phyloP scores from a whole-genome alignment of 2,797 vertebrate species.

The Muscicapa striata region DNA sequence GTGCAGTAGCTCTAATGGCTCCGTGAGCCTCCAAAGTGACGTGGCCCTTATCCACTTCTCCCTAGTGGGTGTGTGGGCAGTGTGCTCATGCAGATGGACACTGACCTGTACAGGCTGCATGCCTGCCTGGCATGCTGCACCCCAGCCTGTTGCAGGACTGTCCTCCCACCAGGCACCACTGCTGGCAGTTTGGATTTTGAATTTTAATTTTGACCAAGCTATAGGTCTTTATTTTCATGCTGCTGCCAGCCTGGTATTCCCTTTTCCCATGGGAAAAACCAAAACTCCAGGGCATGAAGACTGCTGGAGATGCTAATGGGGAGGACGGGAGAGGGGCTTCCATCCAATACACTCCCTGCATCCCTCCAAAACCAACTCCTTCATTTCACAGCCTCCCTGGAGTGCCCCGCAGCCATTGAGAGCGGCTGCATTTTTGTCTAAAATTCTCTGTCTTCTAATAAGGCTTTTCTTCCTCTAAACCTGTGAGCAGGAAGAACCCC shows the following conservation, averaged over 20 bases:
- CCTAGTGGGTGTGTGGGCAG: neutral
- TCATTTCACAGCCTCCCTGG: neutral
- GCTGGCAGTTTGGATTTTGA: neutral
- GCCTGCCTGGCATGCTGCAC: accelerated
- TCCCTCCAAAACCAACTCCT: neutral
- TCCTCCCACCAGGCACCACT: neutral
- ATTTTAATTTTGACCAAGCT: neutral
- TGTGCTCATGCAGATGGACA: neutral
- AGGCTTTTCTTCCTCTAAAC: neutral
- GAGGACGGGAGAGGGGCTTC: neutral
- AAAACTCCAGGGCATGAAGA: accelerated
- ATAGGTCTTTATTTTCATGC: neutral
- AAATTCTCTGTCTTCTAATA: neutral
- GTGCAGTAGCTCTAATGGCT: accelerated
- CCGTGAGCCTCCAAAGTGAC: accelerated
- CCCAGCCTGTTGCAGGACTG: neutral
- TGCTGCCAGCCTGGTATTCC: neutral
- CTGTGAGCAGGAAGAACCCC: neutral
- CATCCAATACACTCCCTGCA: no score
- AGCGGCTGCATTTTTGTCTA: neutral
- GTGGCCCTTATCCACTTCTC: accelerated
- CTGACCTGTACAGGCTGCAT: neutral
- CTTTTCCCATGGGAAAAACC: neutral
- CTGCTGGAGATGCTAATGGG: neutral
- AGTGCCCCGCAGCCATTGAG: accelerated